A percentile compares a stretch with the other conserved stretches of the same genome.
phyloP scores from a whole-genome alignment of 2,113 vertebrate genomes.

The Circaetus gallicus region DNA sequence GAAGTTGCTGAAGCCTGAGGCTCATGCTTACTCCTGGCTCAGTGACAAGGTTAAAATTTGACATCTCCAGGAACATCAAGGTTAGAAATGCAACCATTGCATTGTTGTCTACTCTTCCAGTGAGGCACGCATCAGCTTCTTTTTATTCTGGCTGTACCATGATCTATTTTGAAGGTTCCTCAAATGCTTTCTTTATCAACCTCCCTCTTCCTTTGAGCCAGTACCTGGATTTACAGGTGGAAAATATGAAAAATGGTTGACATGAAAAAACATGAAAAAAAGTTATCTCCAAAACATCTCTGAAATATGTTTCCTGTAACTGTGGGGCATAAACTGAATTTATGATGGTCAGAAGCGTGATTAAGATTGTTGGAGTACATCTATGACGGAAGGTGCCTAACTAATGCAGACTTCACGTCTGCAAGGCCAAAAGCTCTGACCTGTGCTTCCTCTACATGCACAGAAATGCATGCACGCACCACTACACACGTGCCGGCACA shows the following conservation, averaged over 20 bases:
- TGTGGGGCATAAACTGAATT: neutral
- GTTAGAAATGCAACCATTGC: neutral
- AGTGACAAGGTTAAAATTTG: neutral
- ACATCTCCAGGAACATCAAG: neutral
- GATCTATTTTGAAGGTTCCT: neutral
- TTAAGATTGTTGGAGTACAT: neutral
- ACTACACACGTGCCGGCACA: neutral
- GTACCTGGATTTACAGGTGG: neutral
- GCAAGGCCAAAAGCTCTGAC: neutral
- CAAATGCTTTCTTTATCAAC: neutral
- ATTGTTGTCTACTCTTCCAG: neutral
- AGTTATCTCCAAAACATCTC: neutral
- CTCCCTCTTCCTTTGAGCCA: neutral
- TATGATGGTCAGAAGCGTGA: neutral
- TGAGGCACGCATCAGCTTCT: neutral
- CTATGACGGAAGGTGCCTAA: neutral
- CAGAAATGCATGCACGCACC: accelerated
- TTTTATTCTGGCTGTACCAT: neutral
- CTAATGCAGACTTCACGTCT: neutral
- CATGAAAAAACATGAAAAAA: no score
- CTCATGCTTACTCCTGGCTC: neutral
- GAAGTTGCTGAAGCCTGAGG: neutral
- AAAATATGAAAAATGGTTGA: neutral
- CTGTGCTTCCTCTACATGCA: neutral
- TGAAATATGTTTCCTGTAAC: neutral